Conservation (phyloP, 35 echinoderm and acorn worm species). For the Diadema setosum region DNA sequence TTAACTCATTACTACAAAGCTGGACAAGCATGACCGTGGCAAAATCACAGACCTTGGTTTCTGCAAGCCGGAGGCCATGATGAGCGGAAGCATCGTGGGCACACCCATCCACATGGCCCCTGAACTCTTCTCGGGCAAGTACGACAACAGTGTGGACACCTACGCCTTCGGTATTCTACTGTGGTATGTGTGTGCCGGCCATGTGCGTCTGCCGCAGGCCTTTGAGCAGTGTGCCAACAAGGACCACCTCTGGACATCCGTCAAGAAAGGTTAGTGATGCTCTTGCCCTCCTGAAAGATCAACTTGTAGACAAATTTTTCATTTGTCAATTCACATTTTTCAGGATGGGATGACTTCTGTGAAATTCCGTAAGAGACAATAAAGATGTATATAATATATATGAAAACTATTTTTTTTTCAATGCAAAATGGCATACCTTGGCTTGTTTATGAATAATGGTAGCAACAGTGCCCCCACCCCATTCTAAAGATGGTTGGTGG, state of each 20-base stretch:
- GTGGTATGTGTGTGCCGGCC: constrained; percentile 93
- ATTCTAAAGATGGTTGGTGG: too few relatives aligned
- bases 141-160: constrained; percentile 91
- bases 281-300: too few relatives aligned
- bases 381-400: too few relatives aligned
- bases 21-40: constrained; percentile 77
- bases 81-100: constrained; percentile 98
- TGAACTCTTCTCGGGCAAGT: constrained; percentile 92
- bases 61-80: constrained; percentile 99
- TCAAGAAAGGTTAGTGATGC: constrained; percentile 77
- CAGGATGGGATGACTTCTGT: too few relatives aligned
- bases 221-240: constrained; percentile 99
- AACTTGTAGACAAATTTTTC: too few relatives aligned
- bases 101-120: constrained; percentile 99
- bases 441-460: too few relatives aligned
- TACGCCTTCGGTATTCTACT: constrained; percentile 98
- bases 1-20: too few relatives aligned
- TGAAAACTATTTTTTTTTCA: too few relatives aligned
- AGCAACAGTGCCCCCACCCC: too few relatives aligned
- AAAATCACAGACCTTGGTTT: constrained; percentile 99
- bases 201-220: constrained; percentile 72
- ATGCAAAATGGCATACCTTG: too few relatives aligned
- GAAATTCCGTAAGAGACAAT: too few relatives aligned
- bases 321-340: too few relatives aligned
- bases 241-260: constrained; percentile 92